phyloP scores from a whole-genome alignment of 2,113 vertebrate species.

The Tragelaphus scriptus region DNA sequence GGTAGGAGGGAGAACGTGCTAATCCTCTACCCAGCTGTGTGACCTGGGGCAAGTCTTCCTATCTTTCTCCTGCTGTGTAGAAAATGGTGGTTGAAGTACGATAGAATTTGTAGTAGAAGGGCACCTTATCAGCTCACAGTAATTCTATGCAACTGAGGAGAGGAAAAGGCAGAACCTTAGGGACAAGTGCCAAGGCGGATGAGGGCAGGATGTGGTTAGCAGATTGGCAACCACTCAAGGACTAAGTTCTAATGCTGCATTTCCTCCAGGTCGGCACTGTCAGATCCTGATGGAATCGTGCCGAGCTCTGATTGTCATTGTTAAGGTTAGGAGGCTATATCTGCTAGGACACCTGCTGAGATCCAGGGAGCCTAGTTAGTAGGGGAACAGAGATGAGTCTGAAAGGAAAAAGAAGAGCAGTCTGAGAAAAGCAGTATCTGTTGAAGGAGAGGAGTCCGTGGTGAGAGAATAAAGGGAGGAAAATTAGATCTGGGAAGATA shows the following conservation, averaged over 20 bases:
- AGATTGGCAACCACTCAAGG: slow-evolving; percentile 59
- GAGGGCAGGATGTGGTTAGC: slow-evolving; percentile 70
- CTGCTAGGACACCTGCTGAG: background rate
- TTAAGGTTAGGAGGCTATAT: background rate
- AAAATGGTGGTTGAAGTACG: background rate
- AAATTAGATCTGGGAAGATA: background rate
- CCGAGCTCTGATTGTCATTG: slow-evolving; percentile 35
- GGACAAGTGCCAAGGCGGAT: slow-evolving; percentile 60
- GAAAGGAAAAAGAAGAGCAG: background rate
- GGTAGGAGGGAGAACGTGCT: background rate
- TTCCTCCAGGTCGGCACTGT: slow-evolving; percentile 35
- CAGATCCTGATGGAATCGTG: slow-evolving; percentile 51
- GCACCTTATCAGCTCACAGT: background rate
- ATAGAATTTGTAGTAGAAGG: background rate
- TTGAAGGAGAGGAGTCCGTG: background rate
- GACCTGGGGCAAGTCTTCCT: slow-evolving; percentile 14
- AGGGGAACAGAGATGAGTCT: background rate
- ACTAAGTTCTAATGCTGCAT: slow-evolving; percentile 33
- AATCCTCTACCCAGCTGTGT: background rate
- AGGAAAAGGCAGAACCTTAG: slow-evolving; percentile 54
- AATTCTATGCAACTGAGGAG: background rate
- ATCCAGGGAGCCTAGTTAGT: background rate
- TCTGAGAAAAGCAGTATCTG: background rate
- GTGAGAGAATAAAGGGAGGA: background rate
- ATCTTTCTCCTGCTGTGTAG: background rate